These are phyloP conservation scores for Ivindomyrus marchei DNA, from an alignment of 2,113 vertebrate genomes.

Conservation along the genomic window DNA sequence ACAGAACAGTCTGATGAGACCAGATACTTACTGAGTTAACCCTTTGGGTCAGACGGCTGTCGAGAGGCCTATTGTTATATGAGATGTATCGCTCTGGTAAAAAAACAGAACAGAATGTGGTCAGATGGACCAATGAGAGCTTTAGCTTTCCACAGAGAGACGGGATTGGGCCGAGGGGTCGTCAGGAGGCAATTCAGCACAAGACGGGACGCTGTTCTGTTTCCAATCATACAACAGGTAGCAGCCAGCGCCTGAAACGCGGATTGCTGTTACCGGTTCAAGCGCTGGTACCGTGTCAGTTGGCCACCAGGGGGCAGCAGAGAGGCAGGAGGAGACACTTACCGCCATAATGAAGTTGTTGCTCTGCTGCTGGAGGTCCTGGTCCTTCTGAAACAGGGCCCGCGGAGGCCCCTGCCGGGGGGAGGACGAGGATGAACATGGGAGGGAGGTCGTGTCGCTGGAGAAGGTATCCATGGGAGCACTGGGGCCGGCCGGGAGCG, in stretches of 20 bases:
- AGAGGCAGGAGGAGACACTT: conserved; percentile 35
- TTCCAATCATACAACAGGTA: no score
- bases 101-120: conserved; percentile 48
- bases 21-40: conserved; percentile 59
- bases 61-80: conserved; percentile 56
- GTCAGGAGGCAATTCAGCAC: not conserved
- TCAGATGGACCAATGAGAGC: conserved; percentile 30
- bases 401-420: conserved; percentile 32
- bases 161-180: not conserved
- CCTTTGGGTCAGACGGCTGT: conserved; percentile 57
- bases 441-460: conserved; percentile 47
- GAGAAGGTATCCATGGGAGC: conserved; percentile 48
- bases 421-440: conserved; percentile 35
- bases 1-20: conserved; percentile 30
- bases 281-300: not conserved
- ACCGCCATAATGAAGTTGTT: conserved; percentile 62
- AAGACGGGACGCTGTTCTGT: not conserved
- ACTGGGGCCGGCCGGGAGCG: conserved; percentile 33
- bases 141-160: not conserved
- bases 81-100: conserved; percentile 53
- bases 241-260: not conserved
- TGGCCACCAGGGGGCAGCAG: not conserved
- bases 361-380: conserved; percentile 43
- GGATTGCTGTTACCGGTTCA: not conserved
- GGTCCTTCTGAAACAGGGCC: conserved; percentile 51